Evolutionary conservation across 2,113 vertebrate species (phyloP).

Genomic region (Elephas maximus): DNA sequence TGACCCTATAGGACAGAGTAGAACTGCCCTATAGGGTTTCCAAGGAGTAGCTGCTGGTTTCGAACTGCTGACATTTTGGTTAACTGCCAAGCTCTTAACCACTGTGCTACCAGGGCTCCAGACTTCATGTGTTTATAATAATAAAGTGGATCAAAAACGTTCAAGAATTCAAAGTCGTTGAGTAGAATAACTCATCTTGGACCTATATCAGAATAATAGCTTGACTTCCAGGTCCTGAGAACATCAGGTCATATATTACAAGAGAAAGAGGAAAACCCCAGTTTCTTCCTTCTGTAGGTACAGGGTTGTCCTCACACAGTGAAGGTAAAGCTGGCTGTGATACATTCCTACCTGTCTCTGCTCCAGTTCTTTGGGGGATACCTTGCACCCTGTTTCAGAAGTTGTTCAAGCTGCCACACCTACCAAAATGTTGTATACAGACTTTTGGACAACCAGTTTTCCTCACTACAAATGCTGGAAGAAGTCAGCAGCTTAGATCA

Average conservation of each 20-base stretch:
- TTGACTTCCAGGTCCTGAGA: conserved; percentile 44
- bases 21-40: too few relatives aligned
- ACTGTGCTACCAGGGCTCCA: too few relatives aligned
- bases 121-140: neutral
- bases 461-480: neutral
- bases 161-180: neutral
- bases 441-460: neutral
- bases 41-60: too few relatives aligned
- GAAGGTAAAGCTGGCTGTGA: neutral
- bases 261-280: conserved; percentile 3
- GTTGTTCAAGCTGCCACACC: neutral
- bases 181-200: neutral
- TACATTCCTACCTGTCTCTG: neutral
- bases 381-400: neutral
- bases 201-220: neutral
- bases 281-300: neutral
- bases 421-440: neutral
- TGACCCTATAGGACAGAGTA: too few relatives aligned
- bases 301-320: neutral
- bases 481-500: neutral
- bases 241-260: neutral
- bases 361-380: neutral
- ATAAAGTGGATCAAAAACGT: neutral
- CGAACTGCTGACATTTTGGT: too few relatives aligned
- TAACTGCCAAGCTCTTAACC: too few relatives aligned